These are phyloP conservation scores for Hypotaenidia philippensis DNA, from an alignment of 2,797 vertebrate genomes.

Conservation along the genomic window DNA sequence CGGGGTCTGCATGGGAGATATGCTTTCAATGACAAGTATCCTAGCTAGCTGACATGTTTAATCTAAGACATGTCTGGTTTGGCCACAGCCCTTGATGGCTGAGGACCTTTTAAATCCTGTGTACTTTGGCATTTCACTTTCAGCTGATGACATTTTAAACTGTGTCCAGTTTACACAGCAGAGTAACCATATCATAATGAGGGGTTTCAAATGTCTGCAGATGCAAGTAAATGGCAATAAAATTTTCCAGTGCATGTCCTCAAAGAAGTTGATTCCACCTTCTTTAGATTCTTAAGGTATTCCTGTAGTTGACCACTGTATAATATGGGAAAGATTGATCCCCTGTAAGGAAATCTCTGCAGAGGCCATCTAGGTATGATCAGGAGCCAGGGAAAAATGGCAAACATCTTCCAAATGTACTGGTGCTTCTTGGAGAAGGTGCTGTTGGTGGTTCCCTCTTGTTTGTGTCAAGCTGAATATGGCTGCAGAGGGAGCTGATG, in stretches of 20 bases:
- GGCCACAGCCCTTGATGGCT: slow-evolving; percentile 1
- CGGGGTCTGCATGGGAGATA: not conserved
- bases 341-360: not conserved
- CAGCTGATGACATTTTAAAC: slow-evolving; percentile 23
- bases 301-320: not conserved
- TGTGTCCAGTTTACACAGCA: slow-evolving; percentile 16
- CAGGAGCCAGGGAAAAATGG: not conserved
- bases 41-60: not conserved
- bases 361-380: not conserved
- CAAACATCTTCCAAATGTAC: not conserved
- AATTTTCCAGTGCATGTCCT: not conserved
- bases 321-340: not conserved
- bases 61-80: not conserved
- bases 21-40: not conserved
- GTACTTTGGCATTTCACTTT: slow-evolving; percentile 18
- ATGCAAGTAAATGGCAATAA: not conserved
- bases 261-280: not conserved
- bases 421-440: not conserved
- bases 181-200: not conserved
- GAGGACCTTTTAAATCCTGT: slow-evolving; percentile 12
- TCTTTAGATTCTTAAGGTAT: not conserved
- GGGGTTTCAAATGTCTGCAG: not conserved
- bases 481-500: not conserved
- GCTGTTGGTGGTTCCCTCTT: not conserved
- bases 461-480: not conserved